Evolutionary conservation across 2,888 invertebrate species (phyloP).

Genomic region (Seira musarum): DNA sequence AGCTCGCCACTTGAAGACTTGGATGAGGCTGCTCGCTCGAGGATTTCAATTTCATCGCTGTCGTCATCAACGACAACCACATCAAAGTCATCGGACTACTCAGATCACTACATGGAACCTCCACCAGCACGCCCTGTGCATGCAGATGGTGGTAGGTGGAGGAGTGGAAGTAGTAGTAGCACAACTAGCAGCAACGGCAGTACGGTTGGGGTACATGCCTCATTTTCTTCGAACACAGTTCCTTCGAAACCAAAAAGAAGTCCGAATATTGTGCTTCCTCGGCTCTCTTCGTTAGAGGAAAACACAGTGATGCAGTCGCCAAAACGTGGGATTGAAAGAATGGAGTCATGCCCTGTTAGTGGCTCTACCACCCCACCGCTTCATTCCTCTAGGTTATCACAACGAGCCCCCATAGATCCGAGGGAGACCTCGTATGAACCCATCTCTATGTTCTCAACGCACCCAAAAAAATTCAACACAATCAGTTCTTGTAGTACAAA

Average conservation of each 20-base stretch:
- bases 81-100: constrained; percentile 59
- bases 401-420: no score
- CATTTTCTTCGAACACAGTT: constrained; percentile 52
- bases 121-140: constrained; percentile 49
- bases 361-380: no score
- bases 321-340: constrained; percentile 23
- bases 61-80: constrained; percentile 51
- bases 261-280: constrained; percentile 45
- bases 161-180: constrained; percentile 5
- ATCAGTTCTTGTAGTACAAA: constrained; percentile 56
- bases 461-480: constrained; percentile 47
- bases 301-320: constrained; percentile 19
- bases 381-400: no score
- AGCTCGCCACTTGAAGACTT: constrained; percentile 59
- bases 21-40: constrained; percentile 52
- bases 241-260: constrained; percentile 53
- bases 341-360: constrained; percentile 4
- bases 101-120: constrained; percentile 61
- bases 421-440: constrained; percentile 63
- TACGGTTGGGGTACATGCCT: background rate
- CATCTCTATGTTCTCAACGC: constrained; percentile 59
- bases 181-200: background rate
- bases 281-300: constrained; percentile 49
- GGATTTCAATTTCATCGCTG: constrained; percentile 51
- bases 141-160: constrained; percentile 34